Conservation (phyloP, 2,888 invertebrate species). For the Phalera bucephala region DNA sequence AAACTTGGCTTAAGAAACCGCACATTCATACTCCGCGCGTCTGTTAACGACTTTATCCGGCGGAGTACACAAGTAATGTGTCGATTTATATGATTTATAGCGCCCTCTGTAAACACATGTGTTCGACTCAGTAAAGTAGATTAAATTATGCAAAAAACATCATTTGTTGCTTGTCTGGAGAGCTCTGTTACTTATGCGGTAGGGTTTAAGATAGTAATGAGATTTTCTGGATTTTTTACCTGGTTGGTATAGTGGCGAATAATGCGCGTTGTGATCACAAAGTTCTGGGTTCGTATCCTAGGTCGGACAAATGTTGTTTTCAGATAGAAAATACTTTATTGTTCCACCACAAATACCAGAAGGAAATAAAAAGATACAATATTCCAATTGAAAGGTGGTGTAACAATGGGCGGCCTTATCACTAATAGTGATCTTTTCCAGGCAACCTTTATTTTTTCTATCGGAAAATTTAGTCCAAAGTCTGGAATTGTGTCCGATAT, state of each 20-base stretch:
- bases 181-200: background rate
- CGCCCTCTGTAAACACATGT: slow-evolving; percentile 32
- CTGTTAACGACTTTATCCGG: slow-evolving; percentile 10
- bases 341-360: background rate
- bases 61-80: slow-evolving; percentile 30
- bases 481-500: too few relatives aligned
- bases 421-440: too few relatives aligned
- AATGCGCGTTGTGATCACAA: too few relatives aligned
- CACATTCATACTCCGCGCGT: background rate
- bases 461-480: too few relatives aligned
- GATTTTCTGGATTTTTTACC: background rate
- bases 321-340: too few relatives aligned
- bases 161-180: slow-evolving; percentile 13
- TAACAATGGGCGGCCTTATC: too few relatives aligned
- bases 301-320: too few relatives aligned
- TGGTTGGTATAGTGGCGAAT: too few relatives aligned
- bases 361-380: too few relatives aligned
- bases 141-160: slow-evolving; percentile 40
- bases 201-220: background rate
- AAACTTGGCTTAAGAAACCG: background rate
- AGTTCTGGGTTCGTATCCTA: too few relatives aligned
- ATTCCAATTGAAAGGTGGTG: too few relatives aligned
- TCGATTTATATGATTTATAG: slow-evolving; percentile 39
- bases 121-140: slow-evolving; percentile 33
- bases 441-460: too few relatives aligned